Conservation (phyloP, 2,888 invertebrate species). For the Hymenopus coronatus region DNA sequence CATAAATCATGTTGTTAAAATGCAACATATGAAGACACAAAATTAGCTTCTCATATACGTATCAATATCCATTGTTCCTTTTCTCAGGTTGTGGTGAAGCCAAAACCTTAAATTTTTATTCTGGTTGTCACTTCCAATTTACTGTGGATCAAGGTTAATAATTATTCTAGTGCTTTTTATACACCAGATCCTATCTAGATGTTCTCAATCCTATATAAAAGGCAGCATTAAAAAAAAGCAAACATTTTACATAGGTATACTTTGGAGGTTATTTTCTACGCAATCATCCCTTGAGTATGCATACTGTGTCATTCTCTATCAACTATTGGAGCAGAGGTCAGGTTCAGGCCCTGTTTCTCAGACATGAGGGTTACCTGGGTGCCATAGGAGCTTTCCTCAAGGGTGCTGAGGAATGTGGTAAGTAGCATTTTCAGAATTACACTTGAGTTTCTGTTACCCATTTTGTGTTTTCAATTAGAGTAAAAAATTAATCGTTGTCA, state of each 20-base stretch:
- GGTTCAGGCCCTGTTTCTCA: conserved; percentile 62
- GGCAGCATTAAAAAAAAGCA: not conserved
- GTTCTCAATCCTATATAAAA: not conserved
- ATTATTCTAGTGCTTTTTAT: too few relatives aligned
- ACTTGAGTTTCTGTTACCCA: too few relatives aligned
- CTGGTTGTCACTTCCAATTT: too few relatives aligned
- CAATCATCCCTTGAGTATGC: conserved; percentile 67
- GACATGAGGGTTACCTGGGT: conserved; percentile 69
- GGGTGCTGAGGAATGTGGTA: conserved; percentile 58
- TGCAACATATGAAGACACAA: too few relatives aligned
- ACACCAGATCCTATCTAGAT: not conserved
- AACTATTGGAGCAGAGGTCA: conserved; percentile 67
- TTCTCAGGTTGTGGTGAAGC: too few relatives aligned
- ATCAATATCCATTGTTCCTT: too few relatives aligned
- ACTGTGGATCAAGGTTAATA: too few relatives aligned
- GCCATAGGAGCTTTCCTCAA: conserved; percentile 68
- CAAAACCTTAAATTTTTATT: too few relatives aligned
- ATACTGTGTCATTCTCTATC: conserved; percentile 63
- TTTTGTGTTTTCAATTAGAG: too few relatives aligned
- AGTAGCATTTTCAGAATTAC: conserved; percentile 22
- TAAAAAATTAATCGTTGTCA: too few relatives aligned
- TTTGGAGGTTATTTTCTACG: conserved; percentile 69
- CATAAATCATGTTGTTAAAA: too few relatives aligned
- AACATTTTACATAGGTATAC: conserved; percentile 50
- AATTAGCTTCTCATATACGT: too few relatives aligned